Conservation (phyloP, 2,888 invertebrate genomes). For the Papilio elwesi region DNA sequence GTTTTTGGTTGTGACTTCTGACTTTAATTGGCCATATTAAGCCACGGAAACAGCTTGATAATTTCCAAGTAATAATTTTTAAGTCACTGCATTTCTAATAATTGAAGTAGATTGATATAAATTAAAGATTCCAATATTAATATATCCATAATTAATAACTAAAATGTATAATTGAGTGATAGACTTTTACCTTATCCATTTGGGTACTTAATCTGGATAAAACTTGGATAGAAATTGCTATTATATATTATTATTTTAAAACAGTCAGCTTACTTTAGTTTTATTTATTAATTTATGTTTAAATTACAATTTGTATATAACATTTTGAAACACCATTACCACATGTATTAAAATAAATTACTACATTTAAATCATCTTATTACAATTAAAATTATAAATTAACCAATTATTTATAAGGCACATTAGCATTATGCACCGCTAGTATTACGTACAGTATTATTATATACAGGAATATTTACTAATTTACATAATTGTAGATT, state of each 20-base stretch:
- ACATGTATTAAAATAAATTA: not conserved
- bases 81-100: not conserved
- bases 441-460: conserved; percentile 21
- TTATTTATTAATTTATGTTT: too few relatives aligned
- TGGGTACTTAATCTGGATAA: too few relatives aligned
- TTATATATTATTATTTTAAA: too few relatives aligned
- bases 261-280: too few relatives aligned
- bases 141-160: not conserved
- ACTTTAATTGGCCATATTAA: not conserved
- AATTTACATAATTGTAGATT: conserved; percentile 28
- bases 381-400: not conserved
- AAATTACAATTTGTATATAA: not conserved
- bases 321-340: not conserved
- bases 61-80: not conserved
- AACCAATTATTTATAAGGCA: conserved; percentile 17
- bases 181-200: not conserved
- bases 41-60: not conserved
- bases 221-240: too few relatives aligned
- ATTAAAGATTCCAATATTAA: not conserved
- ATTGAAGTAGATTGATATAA: not conserved
- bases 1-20: too few relatives aligned
- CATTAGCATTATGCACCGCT: conserved; percentile 32
- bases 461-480: conserved; percentile 36
- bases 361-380: not conserved
- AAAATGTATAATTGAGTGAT: not conserved